Evolutionary conservation across 2,888 invertebrate genomes (phyloP), one percentile per base, ranked within the genome.

Genomic region (Ganaspis brasiliensis): DNA sequence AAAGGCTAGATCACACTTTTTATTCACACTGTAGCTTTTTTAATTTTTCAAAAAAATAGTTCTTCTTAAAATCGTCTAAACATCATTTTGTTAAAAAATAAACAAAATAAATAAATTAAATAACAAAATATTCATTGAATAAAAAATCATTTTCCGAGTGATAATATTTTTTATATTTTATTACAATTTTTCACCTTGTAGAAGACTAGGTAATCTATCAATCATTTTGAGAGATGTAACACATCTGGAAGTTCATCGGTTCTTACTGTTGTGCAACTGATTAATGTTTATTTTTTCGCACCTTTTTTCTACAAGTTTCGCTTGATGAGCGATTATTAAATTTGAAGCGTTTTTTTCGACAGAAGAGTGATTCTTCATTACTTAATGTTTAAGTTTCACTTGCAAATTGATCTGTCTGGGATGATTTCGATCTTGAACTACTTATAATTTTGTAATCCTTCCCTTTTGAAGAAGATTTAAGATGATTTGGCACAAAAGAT

Each of bases 331-430:
- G 24, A 24, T 40, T 21, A 14, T 63, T n/a, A n/a, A n/a, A n/a
- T n/a, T n/a, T 8, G 16, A 26, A 59, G 26, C 57, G 16, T 12
- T n/a, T 21, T 40, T 37, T 37, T 12, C 19, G 12, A 14, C n/a
- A 63, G 63, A 63, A 63, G 63, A 40, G 8, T 24, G 40, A 40
- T 63, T 63, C 21, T 40, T 40, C 37, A 40, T 63, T 63, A 19
- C 63, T 21, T n/a, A 63, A 63, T 40, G 19, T 37, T 40, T 63
- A 63, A 45, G 63, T 40, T 40, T 19, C 12, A 19, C 5, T 63
- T 40, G 5, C 19, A 63, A 63, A 63, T 63, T 16, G 5, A 19
- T 63, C 14, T 8, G 2, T 24, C 21, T 63, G 40, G 24, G 14
- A 3, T 19, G 37, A 19, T 19, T 61, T 61, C 19, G 0, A 40